Base-by-base conservation (phyloP, 2,888 invertebrate genomes). In the Drosophila atripex region DNA sequence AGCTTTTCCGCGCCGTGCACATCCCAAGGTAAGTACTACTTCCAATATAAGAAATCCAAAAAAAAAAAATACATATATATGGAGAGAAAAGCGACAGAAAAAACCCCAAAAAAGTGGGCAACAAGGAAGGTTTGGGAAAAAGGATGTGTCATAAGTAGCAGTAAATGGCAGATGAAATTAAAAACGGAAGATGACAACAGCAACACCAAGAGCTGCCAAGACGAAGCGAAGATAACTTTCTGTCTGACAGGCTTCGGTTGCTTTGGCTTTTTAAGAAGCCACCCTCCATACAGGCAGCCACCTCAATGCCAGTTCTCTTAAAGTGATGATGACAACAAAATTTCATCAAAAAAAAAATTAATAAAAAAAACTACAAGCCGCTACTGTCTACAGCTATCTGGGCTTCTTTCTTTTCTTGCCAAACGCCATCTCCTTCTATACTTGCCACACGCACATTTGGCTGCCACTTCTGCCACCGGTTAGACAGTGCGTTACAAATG, bases 1-100 rank as follows among this genome's bases (percentile, higher is more conserved):
- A 93, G 99, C 99, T 92, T 99, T 99, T 94, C 99, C 99, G 89
- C 96, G 99, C 94, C 95, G 98, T 95, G 97, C 98, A 94, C 98
- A 98, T 94, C 98, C 98, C 93, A 98, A 98, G 96, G 98, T 98
- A 94, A 96, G 96, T 92, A 90, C 71, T 76, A 54, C 35, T 35
- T 35, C 32, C 49, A 16, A 16, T 16, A 69, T 18, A 18, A n/a
- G n/a, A n/a, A n/a, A n/a, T n/a, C n/a, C 71, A 75, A 75, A 64
- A 78, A 70, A 73, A 72, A 61, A 61, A 66, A 71, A 52, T 59
- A 56, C 74, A 54, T n/a, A n/a, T n/a, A n/a, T n/a, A n/a, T n/a
- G n/a, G 18, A 39, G 50, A 45, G 68, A 71, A 49, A 69, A 45
- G 25, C 41, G 35, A 38, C 25, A 18, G 9, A 46, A 38, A 52